Base-by-base conservation (phyloP, 2,797 vertebrate species). In the Vipera ursinii region DNA sequence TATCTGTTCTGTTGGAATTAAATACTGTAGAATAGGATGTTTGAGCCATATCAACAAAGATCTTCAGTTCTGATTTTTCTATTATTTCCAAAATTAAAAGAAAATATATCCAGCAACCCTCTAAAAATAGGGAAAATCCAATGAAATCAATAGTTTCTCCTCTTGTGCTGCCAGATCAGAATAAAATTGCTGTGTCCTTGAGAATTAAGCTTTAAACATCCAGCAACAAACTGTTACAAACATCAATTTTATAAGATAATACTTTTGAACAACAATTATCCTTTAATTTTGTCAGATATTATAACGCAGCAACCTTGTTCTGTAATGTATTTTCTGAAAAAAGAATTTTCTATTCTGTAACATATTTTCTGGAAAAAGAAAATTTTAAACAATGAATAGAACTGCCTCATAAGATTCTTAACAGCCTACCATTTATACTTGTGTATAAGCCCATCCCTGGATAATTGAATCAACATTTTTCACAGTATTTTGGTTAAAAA, bases 31-130 rank as follows among this genome's bases (percentile, higher is more conserved):
- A 85, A 86, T 53, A 93, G 44, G 60, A 93, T 95, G 91, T 53
- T 89, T 93, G 28, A 32, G 48, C 15, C 93, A 60, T 91, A 61
- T 88, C 88, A 73, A 82, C 87, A 91, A 93, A 89, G 93, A 93
- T 78, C 86, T 91, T 95, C 93, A 89, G 90, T 91, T 94, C 65
- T 87, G 92, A 60, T 2, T 44, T 73, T 15, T 87, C 88, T 93
- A 93, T 95, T 93, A 92, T 91, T 89, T 90, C 94, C 90, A 91
- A 93, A 92, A 92, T 91, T 88, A 55, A 90, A 53, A 95, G 90
- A 87, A 78, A 90, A 93, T 91, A 82, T 89, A 0, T 93, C 93
- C 96, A 96, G 92, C 89, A 96, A 95, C 90, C 93, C 94, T 95
- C 94, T 94, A 95, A 95, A 63, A 93, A 51, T 51, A 26, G 5